Evolutionary conservation across 2,113 vertebrate genomes (phyloP), one percentile per base, ranked within the genome.

Genomic region (Zosterops hypoxanthus): DNA sequence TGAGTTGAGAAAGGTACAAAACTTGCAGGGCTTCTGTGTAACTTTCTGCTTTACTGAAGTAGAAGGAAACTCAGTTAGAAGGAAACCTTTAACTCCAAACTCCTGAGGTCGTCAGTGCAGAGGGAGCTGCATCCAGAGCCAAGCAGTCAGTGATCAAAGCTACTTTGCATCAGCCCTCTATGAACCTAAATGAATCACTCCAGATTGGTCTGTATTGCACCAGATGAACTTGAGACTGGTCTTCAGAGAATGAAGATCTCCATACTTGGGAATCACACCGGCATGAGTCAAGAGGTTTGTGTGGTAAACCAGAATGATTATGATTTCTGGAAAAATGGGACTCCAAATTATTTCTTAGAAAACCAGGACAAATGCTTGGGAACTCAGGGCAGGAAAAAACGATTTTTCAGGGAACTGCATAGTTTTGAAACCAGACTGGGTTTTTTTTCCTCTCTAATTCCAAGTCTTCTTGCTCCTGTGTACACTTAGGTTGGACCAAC

Each of bases 1-100:
- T 98, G 97, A 98, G 82, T 86, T 83, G 66, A 81, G 82, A 94
- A 70, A 55, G 63, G 59, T 77, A 68, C 66, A 91, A 84, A 95
- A 94, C 76, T 95, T 77, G 31, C 76, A 79, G 88, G 86, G 84
- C 89, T 94, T 94, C 72, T 92, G 81, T 89, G 49, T 90, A 86
- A 93, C 66, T 92, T 96, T 94, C 95, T 93, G 78, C 72, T 94
- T 92, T 96, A 89, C 73, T 95, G 90, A 88, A 93, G 92, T 52
- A 77, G 88, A 83, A 83, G 63, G 70, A 82, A 82, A 26, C 56
- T 81, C 80, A 34, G 44, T 86, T 36, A 68, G 85, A 96, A 94
- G 82, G 79, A 88, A 96, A 86, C 76, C 23, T 89, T 83, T 91
- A 93, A 95, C 34, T 91, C 69, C 78, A 82, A 8, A 63, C 77